A percentile compares a stretch with the other conserved stretches of the same genome.
These are phyloP conservation scores for Menidia beryllina DNA, from an alignment of 2,113 vertebrate species.

Conservation along the genomic window DNA sequence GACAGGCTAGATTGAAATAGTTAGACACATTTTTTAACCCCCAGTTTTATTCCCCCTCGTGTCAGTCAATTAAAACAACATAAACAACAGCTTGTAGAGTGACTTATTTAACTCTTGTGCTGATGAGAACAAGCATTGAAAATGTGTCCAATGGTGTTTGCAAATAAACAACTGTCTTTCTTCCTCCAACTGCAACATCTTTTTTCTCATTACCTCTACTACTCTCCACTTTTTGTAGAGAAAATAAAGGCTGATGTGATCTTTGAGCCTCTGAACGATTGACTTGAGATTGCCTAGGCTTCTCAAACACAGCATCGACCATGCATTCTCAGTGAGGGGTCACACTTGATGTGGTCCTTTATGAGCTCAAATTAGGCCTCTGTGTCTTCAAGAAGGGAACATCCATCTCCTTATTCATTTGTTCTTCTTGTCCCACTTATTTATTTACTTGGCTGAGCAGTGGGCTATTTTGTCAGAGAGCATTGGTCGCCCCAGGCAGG, in stretches of 20 bases:
- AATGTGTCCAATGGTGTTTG: slow-evolving; percentile 26
- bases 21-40: slow-evolving; percentile 54
- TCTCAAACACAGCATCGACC: slow-evolving; percentile 64
- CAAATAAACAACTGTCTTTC: slow-evolving; percentile 25
- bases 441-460: slow-evolving; percentile 66
- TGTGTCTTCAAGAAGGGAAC: slow-evolving; percentile 67
- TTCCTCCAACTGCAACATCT: slow-evolving; percentile 6
- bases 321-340: slow-evolving; percentile 58
- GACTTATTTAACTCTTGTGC: slow-evolving; percentile 33
- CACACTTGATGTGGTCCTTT: slow-evolving; percentile 74
- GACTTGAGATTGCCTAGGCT: slow-evolving; percentile 64
- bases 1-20: slow-evolving; percentile 33
- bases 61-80: slow-evolving; percentile 38
- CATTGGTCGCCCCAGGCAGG: slow-evolving; percentile 56
- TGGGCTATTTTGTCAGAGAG: slow-evolving; percentile 57
- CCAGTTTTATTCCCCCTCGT: slow-evolving; percentile 12
- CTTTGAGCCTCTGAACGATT: slow-evolving; percentile 65
- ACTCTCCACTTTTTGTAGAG: slow-evolving; percentile 15
- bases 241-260: slow-evolving; percentile 54
- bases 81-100: slow-evolving; percentile 53
- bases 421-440: slow-evolving; percentile 72
- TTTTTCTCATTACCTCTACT: slow-evolving; percentile 25
- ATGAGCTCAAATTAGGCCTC: slow-evolving; percentile 77
- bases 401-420: slow-evolving; percentile 75
- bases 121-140: slow-evolving; percentile 20